Conservation (phyloP, 2,888 invertebrate species). For the Crocallis elinguaria region DNA sequence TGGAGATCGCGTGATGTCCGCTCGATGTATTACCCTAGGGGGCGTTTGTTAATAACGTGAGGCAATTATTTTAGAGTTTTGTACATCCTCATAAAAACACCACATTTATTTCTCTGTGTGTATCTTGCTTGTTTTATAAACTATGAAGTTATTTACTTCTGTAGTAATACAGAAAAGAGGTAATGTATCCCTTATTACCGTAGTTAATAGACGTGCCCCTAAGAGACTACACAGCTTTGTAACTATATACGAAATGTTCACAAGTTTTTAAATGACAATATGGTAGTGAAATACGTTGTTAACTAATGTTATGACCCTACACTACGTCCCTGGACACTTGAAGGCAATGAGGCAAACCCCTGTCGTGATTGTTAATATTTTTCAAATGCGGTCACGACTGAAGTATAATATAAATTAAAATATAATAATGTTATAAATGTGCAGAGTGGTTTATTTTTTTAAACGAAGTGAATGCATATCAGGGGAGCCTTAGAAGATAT, state of each 20-base stretch:
- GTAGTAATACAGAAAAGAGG: no score
- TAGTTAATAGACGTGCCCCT: no score
- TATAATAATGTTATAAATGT: conserved; percentile 62
- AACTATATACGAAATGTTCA: conserved; percentile 45
- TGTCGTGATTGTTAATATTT: conserved; percentile 28
- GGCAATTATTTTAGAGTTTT: no score
- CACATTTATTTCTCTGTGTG: no score
- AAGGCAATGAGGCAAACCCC: conserved; percentile 48
- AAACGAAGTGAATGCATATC: conserved; percentile 79
- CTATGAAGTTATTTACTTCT: no score
- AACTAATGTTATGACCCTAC: conserved; percentile 16
- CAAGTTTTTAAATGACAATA: conserved; percentile 67
- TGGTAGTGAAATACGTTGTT: conserved; percentile 48
- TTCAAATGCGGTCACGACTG: conserved; percentile 17
- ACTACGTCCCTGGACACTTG: conserved; percentile 32
- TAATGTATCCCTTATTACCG: no score
- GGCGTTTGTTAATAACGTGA: no score
- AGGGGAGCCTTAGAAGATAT: conserved; percentile 72
- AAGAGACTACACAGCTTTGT: conserved; percentile 54
- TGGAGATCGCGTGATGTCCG: conserved; percentile 26
- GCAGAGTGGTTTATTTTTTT: conserved; percentile 81
- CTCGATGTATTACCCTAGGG: conserved; percentile 35
- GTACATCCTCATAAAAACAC: no score
- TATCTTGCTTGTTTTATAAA: no score
- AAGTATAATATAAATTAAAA: conserved; percentile 36